Evolutionary conservation across 2,888 invertebrate genomes (phyloP).

Genomic region (Rhaphigaster nebulosa): DNA sequence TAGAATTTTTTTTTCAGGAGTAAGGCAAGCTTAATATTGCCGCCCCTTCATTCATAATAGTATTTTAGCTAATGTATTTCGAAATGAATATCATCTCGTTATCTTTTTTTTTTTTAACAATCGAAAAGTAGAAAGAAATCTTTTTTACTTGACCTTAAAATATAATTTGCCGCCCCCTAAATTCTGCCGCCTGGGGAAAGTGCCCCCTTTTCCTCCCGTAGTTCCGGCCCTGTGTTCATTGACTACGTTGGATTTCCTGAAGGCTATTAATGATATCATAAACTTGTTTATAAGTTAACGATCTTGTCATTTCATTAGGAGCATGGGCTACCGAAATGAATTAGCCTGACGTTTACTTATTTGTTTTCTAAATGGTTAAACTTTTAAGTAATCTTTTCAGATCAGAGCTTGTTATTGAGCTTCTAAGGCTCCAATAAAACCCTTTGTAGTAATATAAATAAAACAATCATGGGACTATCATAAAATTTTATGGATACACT

Average conservation of each 20-base stretch:
- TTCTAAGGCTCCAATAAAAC: neutral
- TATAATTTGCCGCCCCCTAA: no score
- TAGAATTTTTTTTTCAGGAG: no score
- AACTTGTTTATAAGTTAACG: neutral
- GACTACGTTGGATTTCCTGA: neutral
- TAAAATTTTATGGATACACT: neutral
- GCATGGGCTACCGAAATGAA: neutral
- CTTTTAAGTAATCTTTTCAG: neutral
- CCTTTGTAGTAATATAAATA: neutral
- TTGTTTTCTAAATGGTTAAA: neutral
- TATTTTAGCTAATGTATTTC: no score
- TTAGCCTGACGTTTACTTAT: neutral
- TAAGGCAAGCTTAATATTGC: no score
- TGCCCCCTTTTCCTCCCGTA: no score
- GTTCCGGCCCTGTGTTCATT: no score
- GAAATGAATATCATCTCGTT: no score
- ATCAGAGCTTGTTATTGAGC: neutral
- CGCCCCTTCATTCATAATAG: no score
- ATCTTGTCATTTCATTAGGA: neutral
- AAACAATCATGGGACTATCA: neutral
- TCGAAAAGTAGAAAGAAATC: no score
- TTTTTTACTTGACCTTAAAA: no score
- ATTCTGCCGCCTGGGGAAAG: no score
- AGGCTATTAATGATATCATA: neutral
- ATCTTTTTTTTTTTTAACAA: no score